Base-by-base conservation (phyloP, 2,888 invertebrate species). In the Chrysopilus asiliformis region DNA sequence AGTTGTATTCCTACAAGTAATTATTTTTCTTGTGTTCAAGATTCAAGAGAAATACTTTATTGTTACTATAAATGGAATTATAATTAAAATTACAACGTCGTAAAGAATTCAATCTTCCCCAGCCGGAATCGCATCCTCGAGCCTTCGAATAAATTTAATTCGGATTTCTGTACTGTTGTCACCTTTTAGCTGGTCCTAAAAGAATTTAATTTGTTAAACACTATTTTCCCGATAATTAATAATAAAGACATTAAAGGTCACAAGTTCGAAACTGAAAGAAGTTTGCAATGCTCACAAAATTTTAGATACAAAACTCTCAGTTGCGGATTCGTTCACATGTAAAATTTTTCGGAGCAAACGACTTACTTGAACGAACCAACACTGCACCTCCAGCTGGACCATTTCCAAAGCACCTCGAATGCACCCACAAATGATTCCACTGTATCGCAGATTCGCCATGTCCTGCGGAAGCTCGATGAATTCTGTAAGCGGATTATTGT, bases 121-220 rank as follows among this genome's bases (percentile, higher is more conserved):
- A 26, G 93, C 93, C 8, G 98, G 97, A 51, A 97, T 84, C 2
- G 94, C 91, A 65, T 98, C 98, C 68, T 97, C 95, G 55, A 98
- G 67, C 59, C 90, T 74, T 57, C 91, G 81, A 43, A 94, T 79
- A 60, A 93, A 97, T 59, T 94, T 93, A 3, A 98, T 80, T 53
- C 93, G 71, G 14, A 99, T 68, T 68, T 98, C 98, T 14, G 95
- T 98, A 20, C 80, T 76, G 45, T 79, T 75, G 59, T 97, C 95
- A 31, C 94, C 95, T 66, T 91, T 93, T 34, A 97, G 63, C 53
- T 90, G 90, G 63, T 97, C 95, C 72, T 93, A 22, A 22, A 8
- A 8, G 39, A 48, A 48, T 35, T 10, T 34, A 10, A 31, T 36
- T 32, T 22, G 9, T 18, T 7, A 19, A 25, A 27, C 13, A 26